Base-by-base conservation (phyloP, 2,888 invertebrate genomes). In the Apamea crenata region DNA sequence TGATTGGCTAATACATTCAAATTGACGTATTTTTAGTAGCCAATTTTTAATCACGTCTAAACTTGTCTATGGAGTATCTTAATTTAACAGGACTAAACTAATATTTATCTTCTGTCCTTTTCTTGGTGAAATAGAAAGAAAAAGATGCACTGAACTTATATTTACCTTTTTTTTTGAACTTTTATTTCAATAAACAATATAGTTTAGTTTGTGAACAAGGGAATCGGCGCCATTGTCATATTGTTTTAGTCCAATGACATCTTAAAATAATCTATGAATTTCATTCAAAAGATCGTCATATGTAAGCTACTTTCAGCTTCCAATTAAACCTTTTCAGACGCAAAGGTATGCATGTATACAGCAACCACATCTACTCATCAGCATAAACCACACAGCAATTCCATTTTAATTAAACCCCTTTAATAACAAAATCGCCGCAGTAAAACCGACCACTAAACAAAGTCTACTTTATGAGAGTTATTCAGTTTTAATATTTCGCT, bases 401-500 rank as follows among this genome's bases (percentile, higher is more conserved):
- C 2, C 16, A 61, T 65, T 69, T 44, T n/a, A 44, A 32, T n/a
- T 5, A 79, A 80, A 74, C 1, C 8, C 2, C 25, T 44, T 50
- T 18, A 65, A 47, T 32, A 25, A 50, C 29, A 74, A 69, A 87
- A 47, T 78, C 89, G 91, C 76, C 6, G 0, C 75, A 88, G 70
- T 44, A 83, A 82, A 92, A 93, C 84, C 73, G 59, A 61, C 32
- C 90, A 88, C 91, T 95, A 93, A 93, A 88, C 89, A 95, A 92
- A 90, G 89, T 90, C 94, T 95, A 93, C 94, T 94, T 95, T 94
- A 95, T 94, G 95, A 95, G 93, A 94, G 94, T 94, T 95, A 95
- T 94, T 94, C 94, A 94, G 94, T 94, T 95, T 95, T 95, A 95
- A 95, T 95, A 95, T 95, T 95, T 95, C 93, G 92, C 94, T 84